A percentile compares a stretch with the other conserved stretches of the same genome.
phyloP scores from a whole-genome alignment of 2,113 vertebrate genomes.

The Microcebus jonahi region DNA sequence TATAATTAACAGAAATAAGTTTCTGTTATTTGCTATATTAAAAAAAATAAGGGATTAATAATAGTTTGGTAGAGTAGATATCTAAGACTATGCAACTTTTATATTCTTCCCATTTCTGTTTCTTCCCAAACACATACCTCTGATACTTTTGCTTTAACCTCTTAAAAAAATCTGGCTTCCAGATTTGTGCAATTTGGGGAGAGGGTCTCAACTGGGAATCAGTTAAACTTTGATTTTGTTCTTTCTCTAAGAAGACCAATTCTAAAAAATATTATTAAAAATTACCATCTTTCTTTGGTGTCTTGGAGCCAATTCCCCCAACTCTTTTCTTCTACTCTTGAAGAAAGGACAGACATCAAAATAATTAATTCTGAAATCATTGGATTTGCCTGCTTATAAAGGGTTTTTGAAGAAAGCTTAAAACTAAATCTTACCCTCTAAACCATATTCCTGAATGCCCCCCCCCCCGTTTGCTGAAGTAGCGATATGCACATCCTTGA shows the following conservation, averaged over 20 bases:
- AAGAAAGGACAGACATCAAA: slow-evolving; percentile 69
- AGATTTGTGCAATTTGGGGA: slow-evolving; percentile 40
- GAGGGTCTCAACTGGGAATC: not conserved
- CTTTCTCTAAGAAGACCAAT: not conserved
- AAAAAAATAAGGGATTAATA: slow-evolving; percentile 28
- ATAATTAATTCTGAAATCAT: slow-evolving; percentile 78
- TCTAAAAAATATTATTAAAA: slow-evolving; percentile 56
- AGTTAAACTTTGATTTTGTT: not conserved
- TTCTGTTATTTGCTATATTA: not conserved
- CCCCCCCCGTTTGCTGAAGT: slow-evolving; percentile 65
- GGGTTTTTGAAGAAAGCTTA: slow-evolving; percentile 76
- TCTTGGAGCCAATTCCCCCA: slow-evolving; percentile 22
- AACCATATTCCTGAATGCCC: slow-evolving; percentile 70
- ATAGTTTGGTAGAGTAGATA: not conserved
- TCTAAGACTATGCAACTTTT: not conserved
- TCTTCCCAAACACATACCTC: slow-evolving; percentile 2
- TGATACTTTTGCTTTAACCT: not conserved
- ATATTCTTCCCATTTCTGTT: not conserved
- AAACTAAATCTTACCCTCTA: slow-evolving; percentile 72
- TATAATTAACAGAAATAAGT: too few species aligned
- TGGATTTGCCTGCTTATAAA: slow-evolving; percentile 68
- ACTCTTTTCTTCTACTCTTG: slow-evolving; percentile 24
- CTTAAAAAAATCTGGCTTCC: slow-evolving; percentile 41
- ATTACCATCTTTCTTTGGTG: slow-evolving; percentile 50
- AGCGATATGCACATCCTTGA: slow-evolving; percentile 73